Evolutionary conservation across 2,888 invertebrate genomes (phyloP).

Genomic region (Patella pellucida): DNA sequence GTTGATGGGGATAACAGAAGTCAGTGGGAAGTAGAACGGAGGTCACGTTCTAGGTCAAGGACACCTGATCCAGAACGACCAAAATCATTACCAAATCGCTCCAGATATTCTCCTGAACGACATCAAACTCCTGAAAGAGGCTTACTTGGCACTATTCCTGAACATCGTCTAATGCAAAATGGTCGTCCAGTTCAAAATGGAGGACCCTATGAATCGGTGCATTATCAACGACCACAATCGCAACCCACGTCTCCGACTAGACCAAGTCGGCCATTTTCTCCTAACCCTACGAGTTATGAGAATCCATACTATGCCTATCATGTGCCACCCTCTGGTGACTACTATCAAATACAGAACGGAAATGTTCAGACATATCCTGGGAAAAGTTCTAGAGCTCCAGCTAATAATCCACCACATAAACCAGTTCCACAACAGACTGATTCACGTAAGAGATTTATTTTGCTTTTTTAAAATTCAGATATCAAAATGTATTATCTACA

Average conservation of each 20-base stretch:
- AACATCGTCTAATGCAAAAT: slow-evolving; percentile 53
- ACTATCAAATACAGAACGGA: slow-evolving; percentile 21
- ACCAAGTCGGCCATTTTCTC: slow-evolving; percentile 12
- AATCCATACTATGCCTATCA: slow-evolving; percentile 23
- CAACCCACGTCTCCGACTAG: slow-evolving; percentile 11
- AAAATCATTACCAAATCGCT: slow-evolving; percentile 37
- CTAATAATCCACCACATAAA: not conserved
- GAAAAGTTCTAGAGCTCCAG: slow-evolving; percentile 2
- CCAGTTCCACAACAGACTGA: no score
- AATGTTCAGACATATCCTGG: slow-evolving; percentile 15
- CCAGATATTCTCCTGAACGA: slow-evolving; percentile 49
- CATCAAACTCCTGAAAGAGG: slow-evolving; percentile 50
- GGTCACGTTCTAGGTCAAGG: slow-evolving; percentile 52
- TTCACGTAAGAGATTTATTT: no score
- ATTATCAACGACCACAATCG: slow-evolving; percentile 6
- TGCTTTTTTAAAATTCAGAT: no score
- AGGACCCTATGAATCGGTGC: slow-evolving; percentile 29
- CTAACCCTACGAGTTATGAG: slow-evolving; percentile 9
- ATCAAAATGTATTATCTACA: no score
- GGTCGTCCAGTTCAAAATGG: slow-evolving; percentile 29
- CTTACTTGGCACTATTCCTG: slow-evolving; percentile 57
- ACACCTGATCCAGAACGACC: slow-evolving; percentile 55
- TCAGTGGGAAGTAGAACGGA: slow-evolving; percentile 34
- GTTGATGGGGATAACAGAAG: slow-evolving; percentile 26
- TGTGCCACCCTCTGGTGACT: slow-evolving; percentile 25